Percentiles rank a stretch among this genome's conserved stretches.
These are phyloP conservation scores for Mamestra configurata DNA, from an alignment of 1,140 invertebrate genomes.

Conservation along the genomic window DNA sequence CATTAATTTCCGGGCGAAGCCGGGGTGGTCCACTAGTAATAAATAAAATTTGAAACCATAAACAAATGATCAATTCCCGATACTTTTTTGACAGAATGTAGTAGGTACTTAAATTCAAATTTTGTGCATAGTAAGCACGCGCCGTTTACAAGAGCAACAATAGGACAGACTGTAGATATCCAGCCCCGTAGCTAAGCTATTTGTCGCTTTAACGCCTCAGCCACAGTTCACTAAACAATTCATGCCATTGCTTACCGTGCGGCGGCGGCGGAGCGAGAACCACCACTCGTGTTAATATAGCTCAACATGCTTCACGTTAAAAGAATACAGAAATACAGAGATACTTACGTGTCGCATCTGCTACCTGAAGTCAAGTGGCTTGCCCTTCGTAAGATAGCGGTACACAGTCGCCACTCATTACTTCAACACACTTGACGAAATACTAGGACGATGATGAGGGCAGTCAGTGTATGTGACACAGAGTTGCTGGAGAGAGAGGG, in stretches of 20 bases:
- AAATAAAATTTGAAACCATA: too few relatives aligned
- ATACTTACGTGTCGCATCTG: not conserved
- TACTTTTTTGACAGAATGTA: too few relatives aligned
- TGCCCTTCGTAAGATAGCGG: not conserved
- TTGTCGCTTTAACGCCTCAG: conserved; percentile 30
- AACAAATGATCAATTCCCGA: too few relatives aligned
- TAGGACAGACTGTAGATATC: conserved; percentile 5
- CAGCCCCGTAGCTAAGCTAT: conserved; percentile 42
- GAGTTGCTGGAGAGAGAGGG: conserved; percentile 68
- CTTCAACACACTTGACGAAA: not conserved
- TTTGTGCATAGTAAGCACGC: not conserved
- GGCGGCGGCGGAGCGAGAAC: not conserved
- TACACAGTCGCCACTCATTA: not conserved
- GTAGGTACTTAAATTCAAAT: too few relatives aligned
- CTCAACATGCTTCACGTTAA: not conserved
- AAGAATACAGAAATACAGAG: not conserved
- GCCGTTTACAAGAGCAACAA: not conserved
- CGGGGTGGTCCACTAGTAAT: too few relatives aligned
- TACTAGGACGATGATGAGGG: conserved; percentile 38
- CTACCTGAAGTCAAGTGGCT: not conserved
- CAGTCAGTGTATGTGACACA: conserved; percentile 70
- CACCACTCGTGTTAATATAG: not conserved
- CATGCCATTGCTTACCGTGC: conserved; percentile 41
- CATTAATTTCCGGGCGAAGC: too few relatives aligned
- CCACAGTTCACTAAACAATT: conserved; percentile 17